Evolutionary conservation across 1,140 invertebrate species (phyloP).

Genomic region (Rhyacophila brunnea): DNA sequence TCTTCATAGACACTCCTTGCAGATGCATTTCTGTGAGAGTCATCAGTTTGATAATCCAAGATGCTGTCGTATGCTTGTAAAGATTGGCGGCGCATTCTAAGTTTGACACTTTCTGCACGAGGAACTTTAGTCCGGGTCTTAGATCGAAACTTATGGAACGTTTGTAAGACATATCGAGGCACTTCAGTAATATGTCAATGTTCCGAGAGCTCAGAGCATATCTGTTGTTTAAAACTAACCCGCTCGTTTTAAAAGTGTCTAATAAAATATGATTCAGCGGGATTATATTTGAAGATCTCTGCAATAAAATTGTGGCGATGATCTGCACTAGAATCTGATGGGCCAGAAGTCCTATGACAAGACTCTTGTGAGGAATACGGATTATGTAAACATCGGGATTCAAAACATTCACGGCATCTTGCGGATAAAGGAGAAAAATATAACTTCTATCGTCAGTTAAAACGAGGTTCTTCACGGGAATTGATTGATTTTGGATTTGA

Average conservation of each 20-base stretch:
- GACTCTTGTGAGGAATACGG: conserved; percentile 79
- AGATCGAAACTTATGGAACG: conserved; percentile 83
- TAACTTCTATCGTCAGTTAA: conserved; percentile 78
- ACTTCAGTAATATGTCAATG: conserved; percentile 70
- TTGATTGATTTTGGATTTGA: conserved; percentile 40
- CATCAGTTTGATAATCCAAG: conserved; percentile 87
- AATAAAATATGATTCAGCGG: conserved; percentile 58
- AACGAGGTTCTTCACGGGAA: conserved; percentile 45
- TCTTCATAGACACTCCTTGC: conserved; percentile 16
- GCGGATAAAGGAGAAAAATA: conserved; percentile 85
- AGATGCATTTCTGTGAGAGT: conserved; percentile 72
- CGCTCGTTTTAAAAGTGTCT: conserved; percentile 56
- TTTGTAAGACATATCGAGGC: conserved; percentile 76
- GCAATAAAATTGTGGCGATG: conserved; percentile 79
- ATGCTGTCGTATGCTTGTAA: conserved; percentile 88
- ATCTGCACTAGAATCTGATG: conserved; percentile 91
- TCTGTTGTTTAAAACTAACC: conserved; percentile 53
- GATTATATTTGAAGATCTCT: conserved; percentile 59
- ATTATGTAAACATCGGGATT: conserved; percentile 79
- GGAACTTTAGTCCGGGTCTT: conserved; percentile 87
- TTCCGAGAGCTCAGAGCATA: conserved; percentile 57
- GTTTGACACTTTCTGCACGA: conserved; percentile 89
- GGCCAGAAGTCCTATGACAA: conserved; percentile 84
- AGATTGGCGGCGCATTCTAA: conserved; percentile 86
- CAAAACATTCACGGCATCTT: conserved; percentile 67